phyloP scores from a whole-genome alignment of 2,113 vertebrate species.

The Formicarius rufipectus region DNA sequence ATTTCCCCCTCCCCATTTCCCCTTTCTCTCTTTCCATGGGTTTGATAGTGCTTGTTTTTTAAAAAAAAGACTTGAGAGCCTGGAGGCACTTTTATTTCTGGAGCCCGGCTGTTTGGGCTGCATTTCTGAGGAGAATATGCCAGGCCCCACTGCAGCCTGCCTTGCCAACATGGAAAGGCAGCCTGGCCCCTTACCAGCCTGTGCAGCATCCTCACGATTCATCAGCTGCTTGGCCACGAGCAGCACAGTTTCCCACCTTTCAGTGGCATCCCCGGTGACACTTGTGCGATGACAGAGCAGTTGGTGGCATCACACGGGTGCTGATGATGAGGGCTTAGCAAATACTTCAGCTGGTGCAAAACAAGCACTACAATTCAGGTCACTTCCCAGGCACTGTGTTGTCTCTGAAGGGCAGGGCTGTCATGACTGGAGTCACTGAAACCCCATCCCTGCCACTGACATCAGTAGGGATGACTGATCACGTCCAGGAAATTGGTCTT shows the following conservation, averaged over 20 bases:
- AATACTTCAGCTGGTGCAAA: not conserved
- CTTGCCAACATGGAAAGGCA: not conserved
- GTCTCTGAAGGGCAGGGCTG: not conserved
- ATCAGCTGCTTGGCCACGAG: not conserved
- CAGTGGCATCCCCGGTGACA: fast-evolving
- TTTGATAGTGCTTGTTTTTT: not conserved
- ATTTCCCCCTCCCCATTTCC: not conserved
- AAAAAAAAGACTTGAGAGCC: not conserved
- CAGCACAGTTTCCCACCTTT: not conserved
- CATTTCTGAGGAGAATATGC: not conserved
- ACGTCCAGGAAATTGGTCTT: not conserved
- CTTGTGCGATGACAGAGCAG: not conserved
- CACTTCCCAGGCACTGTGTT: not conserved
- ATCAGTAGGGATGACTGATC: not conserved
- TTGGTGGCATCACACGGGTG: not conserved
- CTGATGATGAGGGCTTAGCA: not conserved
- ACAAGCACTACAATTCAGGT: constrained; percentile 8
- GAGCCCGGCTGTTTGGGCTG: not conserved
- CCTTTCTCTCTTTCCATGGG: not conserved
- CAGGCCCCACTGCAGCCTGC: not conserved
- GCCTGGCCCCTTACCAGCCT: not conserved
- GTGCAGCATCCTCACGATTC: fast-evolving
- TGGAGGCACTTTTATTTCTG: not conserved
- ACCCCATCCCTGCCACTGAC: not conserved
- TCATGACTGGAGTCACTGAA: not conserved